phyloP scores from a whole-genome alignment of 2,113 vertebrate species.

The Gasterosteus nipponicus region DNA sequence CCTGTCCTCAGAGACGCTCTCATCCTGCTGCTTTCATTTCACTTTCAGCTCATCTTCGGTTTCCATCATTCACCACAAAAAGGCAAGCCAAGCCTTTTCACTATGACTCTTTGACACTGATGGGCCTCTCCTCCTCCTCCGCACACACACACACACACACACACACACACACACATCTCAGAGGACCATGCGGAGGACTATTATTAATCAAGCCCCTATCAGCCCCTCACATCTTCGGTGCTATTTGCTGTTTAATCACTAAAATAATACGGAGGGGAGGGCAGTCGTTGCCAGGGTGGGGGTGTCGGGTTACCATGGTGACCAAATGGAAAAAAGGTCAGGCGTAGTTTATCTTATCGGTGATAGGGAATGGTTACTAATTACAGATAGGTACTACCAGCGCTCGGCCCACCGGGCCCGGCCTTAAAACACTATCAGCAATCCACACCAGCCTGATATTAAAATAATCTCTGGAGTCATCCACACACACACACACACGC shows the following conservation, averaged over 20 bases:
- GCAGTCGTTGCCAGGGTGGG: constrained; percentile 57
- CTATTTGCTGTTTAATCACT: constrained; percentile 87
- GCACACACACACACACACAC: constrained; percentile 45
- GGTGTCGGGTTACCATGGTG: constrained; percentile 79
- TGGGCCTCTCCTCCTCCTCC: constrained; percentile 46
- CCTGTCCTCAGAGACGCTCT: constrained; percentile 68
- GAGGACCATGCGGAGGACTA: constrained; percentile 68
- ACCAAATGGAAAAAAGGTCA: constrained; percentile 82
- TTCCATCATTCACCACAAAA: constrained; percentile 83
- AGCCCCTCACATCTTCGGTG: constrained; percentile 72
- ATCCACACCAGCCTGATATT: constrained; percentile 83
- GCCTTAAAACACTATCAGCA: constrained; percentile 84
- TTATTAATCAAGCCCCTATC: constrained; percentile 82
- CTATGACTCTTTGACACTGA: constrained; percentile 74
- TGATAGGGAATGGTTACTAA: constrained; percentile 88
- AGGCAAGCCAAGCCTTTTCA: constrained; percentile 77
- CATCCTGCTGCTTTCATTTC: constrained; percentile 76
- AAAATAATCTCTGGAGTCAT: constrained; percentile 81
- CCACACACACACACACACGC: constrained; percentile 38
- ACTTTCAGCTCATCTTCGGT: constrained; percentile 78
- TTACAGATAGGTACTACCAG: constrained; percentile 85
- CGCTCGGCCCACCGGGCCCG: constrained; percentile 79
- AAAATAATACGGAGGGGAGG: constrained; percentile 82
- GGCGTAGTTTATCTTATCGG: constrained; percentile 87
- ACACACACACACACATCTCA: constrained; percentile 33